Conservation (phyloP, 2,113 vertebrate species). For the Balaeniceps rex region DNA sequence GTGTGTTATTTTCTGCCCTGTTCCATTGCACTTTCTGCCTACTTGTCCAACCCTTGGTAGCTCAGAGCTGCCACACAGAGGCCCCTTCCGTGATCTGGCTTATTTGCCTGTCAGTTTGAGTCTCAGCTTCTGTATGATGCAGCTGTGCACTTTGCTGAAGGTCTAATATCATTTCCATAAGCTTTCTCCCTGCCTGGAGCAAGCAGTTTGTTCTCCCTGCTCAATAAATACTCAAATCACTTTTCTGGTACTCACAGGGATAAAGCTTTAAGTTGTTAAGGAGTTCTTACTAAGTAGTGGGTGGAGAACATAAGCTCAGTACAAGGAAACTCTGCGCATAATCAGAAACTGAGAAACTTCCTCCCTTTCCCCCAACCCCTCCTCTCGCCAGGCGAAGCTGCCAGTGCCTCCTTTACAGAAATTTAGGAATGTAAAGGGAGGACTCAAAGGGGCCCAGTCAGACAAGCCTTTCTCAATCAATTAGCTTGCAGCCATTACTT, state of each 20-base stretch:
- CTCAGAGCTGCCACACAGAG: constrained; percentile 79
- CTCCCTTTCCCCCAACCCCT: constrained; percentile 76
- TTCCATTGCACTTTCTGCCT: constrained; percentile 74
- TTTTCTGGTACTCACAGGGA: constrained; percentile 60
- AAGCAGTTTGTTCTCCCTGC: constrained; percentile 49
- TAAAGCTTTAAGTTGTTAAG: constrained; percentile 70
- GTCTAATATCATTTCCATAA: constrained; percentile 68
- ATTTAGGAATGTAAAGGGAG: constrained; percentile 92
- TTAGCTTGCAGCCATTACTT: constrained; percentile 90
- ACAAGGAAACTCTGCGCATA: constrained; percentile 86
- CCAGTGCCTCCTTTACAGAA: constrained; percentile 81
- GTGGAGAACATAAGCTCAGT: constrained; percentile 84
- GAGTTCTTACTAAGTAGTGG: constrained; percentile 80
- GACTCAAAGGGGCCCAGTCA: constrained; percentile 91
- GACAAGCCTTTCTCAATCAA: constrained; percentile 92
- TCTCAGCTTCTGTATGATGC: constrained; percentile 76
- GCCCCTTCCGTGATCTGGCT: constrained; percentile 73
- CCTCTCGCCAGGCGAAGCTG: constrained; percentile 77
- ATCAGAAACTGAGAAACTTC: constrained; percentile 86
- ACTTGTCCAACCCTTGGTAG: constrained; percentile 74
- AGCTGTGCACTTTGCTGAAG: constrained; percentile 84
- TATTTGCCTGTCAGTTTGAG: constrained; percentile 81
- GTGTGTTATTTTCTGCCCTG: constrained; percentile 72
- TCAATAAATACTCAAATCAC: constrained; percentile 61
- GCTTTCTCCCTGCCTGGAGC: constrained; percentile 56